Conservation (phyloP, 1,140 invertebrate species). For the Temnothorax curvispinosus region DNA sequence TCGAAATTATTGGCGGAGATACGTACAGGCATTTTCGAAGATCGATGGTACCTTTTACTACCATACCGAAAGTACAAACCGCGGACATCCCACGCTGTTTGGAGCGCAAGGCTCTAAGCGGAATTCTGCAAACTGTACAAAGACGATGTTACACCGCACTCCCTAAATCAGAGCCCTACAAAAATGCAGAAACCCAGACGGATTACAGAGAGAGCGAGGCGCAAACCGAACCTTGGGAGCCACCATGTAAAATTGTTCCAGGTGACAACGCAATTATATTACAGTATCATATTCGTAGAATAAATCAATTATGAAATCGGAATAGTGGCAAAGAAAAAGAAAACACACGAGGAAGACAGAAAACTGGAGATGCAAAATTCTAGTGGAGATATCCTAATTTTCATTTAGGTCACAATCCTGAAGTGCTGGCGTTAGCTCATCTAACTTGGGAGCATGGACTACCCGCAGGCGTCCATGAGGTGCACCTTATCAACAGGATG, state of each 20-base stretch:
- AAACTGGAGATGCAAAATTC: neutral
- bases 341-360: neutral
- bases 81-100: slow-evolving; percentile 71
- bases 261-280: slow-evolving; percentile 67
- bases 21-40: slow-evolving; percentile 74
- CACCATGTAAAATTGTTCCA: slow-evolving; percentile 83
- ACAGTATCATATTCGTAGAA: slow-evolving; percentile 2
- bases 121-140: slow-evolving; percentile 48
- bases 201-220: slow-evolving; percentile 91
- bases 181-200: slow-evolving; percentile 88
- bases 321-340: neutral
- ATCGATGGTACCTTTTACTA: slow-evolving; percentile 73
- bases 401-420: slow-evolving; percentile 77
- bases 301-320: slow-evolving; percentile 1
- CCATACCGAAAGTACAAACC: slow-evolving; percentile 75
- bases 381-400: slow-evolving; percentile 21
- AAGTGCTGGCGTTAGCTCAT: slow-evolving; percentile 83
- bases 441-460: slow-evolving; percentile 87
- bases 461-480: slow-evolving; percentile 88
- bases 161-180: slow-evolving; percentile 38
- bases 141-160: slow-evolving; percentile 37
- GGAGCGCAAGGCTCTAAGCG: slow-evolving; percentile 44
- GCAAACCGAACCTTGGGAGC: slow-evolving; percentile 92
- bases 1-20: neutral
- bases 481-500: slow-evolving; percentile 88